These are phyloP conservation scores for Aplysina aerophoba DNA, from an alignment of 37 sponge, comb jelly and placozoan genomes.

Conservation along the genomic window DNA sequence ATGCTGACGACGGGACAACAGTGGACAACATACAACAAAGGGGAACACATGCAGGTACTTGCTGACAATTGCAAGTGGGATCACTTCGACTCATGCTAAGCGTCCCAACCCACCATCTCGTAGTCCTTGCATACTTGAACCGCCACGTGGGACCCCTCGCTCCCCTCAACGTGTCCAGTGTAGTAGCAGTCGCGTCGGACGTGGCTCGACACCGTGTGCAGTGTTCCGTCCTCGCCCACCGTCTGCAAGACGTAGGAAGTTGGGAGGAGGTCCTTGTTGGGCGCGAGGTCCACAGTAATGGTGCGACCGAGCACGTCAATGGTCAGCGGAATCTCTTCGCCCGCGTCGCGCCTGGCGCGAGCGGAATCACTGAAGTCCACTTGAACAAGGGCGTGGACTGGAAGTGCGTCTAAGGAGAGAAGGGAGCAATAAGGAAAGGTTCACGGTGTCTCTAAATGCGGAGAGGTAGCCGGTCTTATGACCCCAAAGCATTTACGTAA, in stretches of 20 bases:
- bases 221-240: background rate
- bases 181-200: background rate
- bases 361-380: background rate
- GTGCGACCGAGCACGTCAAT: background rate
- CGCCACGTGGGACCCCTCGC: background rate
- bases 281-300: background rate
- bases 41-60: no score
- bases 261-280: background rate
- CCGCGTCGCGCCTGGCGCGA: slow-evolving; percentile 7
- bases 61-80: slow-evolving; percentile 1
- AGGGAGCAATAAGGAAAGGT: background rate
- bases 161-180: background rate
- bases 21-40: no score
- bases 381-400: background rate
- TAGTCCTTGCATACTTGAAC: slow-evolving; percentile 23
- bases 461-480: no score
- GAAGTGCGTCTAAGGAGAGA: background rate
- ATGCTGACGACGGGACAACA: no score
- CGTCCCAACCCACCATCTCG: slow-evolving; percentile 37
- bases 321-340: slow-evolving; percentile 2
- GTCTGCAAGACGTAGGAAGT: background rate
- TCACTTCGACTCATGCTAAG: slow-evolving; percentile 1
- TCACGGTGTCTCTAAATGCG: no score
- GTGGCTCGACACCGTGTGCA: background rate
- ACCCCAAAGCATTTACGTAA: no score